Evolutionary conservation across 2,797 vertebrate genomes (phyloP).

Genomic region (Melanotaenia boesemani): DNA sequence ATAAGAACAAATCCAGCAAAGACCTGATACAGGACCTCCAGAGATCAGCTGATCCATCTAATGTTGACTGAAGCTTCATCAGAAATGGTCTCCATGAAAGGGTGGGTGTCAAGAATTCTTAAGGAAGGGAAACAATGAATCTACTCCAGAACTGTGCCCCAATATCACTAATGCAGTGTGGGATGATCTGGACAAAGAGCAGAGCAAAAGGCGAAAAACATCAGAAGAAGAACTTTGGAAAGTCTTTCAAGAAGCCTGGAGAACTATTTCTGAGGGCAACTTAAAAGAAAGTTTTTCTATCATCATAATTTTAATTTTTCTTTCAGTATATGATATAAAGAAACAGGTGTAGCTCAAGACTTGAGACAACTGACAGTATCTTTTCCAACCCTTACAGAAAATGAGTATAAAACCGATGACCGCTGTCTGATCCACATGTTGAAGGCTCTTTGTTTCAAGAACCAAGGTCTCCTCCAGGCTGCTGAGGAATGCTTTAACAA

Average conservation of each 20-base stretch:
- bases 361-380: neutral
- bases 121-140: neutral
- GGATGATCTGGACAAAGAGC: no score
- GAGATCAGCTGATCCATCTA: neutral
- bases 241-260: no score
- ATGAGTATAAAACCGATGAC: slow-evolving; percentile 83
- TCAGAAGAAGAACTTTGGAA: no score
- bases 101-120: neutral
- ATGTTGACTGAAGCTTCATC: neutral
- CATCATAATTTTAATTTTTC: neutral
- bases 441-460: slow-evolving; percentile 87
- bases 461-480: slow-evolving; percentile 76
- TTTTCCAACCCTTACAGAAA: slow-evolving; percentile 67
- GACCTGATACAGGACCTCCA: no score
- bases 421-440: slow-evolving; percentile 83
- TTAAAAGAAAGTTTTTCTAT: no score
- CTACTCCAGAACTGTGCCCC: no score
- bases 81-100: no score
- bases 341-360: neutral
- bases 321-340: neutral
- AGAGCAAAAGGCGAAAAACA: no score
- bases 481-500: slow-evolving; percentile 84
- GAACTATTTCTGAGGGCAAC: no score
- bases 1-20: no score
- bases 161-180: no score